Base-by-base conservation (phyloP, 64 coral and sea anemone genomes). In the Actinia tenebrosa region DNA sequence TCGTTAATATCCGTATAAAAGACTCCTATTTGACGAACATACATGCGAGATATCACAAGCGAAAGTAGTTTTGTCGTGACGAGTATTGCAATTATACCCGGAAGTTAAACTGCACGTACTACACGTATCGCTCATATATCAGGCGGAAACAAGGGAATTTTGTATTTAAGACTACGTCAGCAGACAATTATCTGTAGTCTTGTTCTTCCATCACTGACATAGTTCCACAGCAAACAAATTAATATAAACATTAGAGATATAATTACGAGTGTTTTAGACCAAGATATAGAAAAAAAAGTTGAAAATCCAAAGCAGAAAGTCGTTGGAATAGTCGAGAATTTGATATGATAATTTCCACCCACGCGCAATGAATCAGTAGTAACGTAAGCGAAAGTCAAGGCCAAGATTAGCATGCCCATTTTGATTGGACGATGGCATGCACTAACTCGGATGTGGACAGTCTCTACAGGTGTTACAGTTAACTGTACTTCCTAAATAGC, bases 61-160 rank as follows among this genome's bases (percentile, higher is more conserved):
- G 25, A 83, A 83, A 53, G 80, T 44, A 19, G 45, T 19, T 7
- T 50, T 50, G 3, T 83, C 45, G 80, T 83, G 80, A 83, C 80
- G 54, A 58, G 23, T 43, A 23, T 45, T 9, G 45, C 19, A 83
- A 44, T 58, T 58, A 43, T 83, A 83, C 80, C 80, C 80, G 80
- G 80, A 83, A 83, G 80, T 83, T 53, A 58, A 43, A 17, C 22
- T 83, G 25, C 80, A 58, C 54, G 54, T 83, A 58, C 23, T 83
- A 58, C 23, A 8, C 47, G 30, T 37, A 37, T 1, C 30, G 46
- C 19, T 47, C 45, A 46, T 8, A 83, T 52, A 53, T 83, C 80
- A 58, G 23, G 54, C 80, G 80, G 54, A 83, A 83, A 83, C 44
- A 83, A 83, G 22, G 54, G 80, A 83, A 83, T 83, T 53, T 47